Conservation (phyloP, 2,888 invertebrate genomes). For the Ornithoptera alexandrae region DNA sequence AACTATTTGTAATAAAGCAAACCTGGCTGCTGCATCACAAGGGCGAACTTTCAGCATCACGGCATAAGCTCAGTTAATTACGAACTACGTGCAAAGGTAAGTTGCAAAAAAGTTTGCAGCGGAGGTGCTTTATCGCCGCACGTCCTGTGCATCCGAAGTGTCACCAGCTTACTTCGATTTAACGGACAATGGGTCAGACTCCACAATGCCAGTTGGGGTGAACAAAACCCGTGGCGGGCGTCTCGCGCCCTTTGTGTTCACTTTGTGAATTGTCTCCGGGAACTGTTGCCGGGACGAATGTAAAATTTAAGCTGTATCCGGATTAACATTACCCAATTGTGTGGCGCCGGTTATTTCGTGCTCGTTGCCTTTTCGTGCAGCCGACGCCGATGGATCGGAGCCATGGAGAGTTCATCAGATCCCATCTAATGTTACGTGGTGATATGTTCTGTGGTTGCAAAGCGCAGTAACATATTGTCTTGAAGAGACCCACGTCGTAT, state of each 20-base stretch:
- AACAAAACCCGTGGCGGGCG: constrained; percentile 38
- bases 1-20: too few species aligned
- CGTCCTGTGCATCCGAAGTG: constrained; percentile 34
- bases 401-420: too few species aligned
- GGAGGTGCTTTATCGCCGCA: constrained; percentile 29
- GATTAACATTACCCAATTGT: constrained; percentile 34
- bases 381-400: too few species aligned
- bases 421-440: too few species aligned
- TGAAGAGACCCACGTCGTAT: too few species aligned
- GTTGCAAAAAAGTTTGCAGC: constrained; percentile 12
- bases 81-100: constrained; percentile 7
- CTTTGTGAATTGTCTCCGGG: constrained; percentile 41
- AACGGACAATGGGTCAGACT: constrained; percentile 39
- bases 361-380: constrained; percentile 28
- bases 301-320: constrained; percentile 38
- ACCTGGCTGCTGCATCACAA: too few species aligned
- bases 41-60: too few species aligned
- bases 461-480: too few species aligned
- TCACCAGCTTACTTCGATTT: constrained; percentile 43
- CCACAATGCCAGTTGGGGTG: constrained; percentile 41
- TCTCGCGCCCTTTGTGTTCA: constrained; percentile 38
- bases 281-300: constrained; percentile 33
- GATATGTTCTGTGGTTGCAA: too few species aligned
- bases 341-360: constrained; percentile 30
- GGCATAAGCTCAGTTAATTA: constrained; percentile 4